Conservation (phyloP, 2,113 vertebrate species). For the Opisthocomus hoazin region DNA sequence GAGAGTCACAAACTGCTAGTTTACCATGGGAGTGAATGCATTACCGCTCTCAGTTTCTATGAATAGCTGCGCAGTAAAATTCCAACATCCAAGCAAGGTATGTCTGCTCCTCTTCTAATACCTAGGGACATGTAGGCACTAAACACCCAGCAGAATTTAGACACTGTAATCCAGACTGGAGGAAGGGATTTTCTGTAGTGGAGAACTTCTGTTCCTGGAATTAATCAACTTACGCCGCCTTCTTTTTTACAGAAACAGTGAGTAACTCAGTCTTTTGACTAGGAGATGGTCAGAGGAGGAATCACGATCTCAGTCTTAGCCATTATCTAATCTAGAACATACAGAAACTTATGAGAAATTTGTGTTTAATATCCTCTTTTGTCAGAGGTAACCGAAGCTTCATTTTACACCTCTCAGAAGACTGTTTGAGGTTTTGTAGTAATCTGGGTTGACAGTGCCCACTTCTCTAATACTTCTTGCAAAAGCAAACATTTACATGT, state of each 20-base stretch:
- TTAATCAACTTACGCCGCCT: neutral
- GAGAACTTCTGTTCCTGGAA: neutral
- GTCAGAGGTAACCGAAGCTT: neutral
- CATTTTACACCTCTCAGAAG: neutral
- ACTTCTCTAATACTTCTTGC: neutral
- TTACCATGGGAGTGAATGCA: neutral
- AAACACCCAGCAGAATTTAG: neutral
- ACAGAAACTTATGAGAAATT: neutral
- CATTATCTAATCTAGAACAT: neutral
- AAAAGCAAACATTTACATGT: neutral
- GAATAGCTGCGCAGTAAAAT: neutral
- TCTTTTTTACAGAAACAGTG: neutral
- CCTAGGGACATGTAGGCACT: neutral
- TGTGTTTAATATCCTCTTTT: neutral
- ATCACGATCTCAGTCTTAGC: neutral
- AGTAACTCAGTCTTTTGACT: neutral
- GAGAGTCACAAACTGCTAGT: slow-evolving; percentile 17
- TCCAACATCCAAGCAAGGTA: neutral
- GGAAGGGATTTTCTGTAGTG: neutral
- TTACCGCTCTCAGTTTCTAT: neutral
- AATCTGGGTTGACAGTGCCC: neutral
- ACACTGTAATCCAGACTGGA: neutral
- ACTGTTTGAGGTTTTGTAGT: neutral
- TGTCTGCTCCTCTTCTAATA: neutral
- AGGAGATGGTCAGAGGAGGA: neutral